Base-by-base conservation (phyloP, 1,140 invertebrate genomes). In the Liolophura sinensis region DNA sequence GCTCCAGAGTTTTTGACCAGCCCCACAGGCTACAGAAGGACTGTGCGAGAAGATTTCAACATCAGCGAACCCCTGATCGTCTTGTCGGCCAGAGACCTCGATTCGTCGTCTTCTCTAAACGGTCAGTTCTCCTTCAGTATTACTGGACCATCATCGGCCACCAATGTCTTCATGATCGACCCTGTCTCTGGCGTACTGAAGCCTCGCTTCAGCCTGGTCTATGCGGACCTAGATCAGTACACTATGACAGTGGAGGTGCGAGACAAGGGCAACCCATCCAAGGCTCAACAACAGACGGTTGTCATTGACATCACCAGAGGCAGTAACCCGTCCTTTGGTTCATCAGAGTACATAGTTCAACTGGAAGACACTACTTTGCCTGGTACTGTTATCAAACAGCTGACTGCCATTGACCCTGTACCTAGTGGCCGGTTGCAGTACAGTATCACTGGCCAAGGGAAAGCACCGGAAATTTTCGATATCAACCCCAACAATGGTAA, bases 101-200 rank as follows among this genome's bases (percentile, higher is more conserved):
- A 76, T 40, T 40, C 31, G 3, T 40, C 31, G 61, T 54, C 48
- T 14, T 60, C 60, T 15, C 47, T 61, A 14, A 74, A 76, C 64
- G 73, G 71, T 50, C 62, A 67, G 48, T 52, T 76, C n/a, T 52
- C 47, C 20, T 76, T 71, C 66, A 70, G 62, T 22, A 68, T 76
- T 56, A 62, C 52, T 6, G 69, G 73, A 46, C 68, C 73, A 25
- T 60, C 27, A 11, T 62, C 56, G 11, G 67, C 65, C 3, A 59
- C 15, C 49, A 50, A 60, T 31, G 46, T 73, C 15, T 74, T 76
- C 64, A 64, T 72, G 58, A 73, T 76, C 25, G 67, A 74, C 56
- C 27, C 67, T 15, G 54, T 55, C 1, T 57, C 62, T 50, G 75
- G 75, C 0, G 55, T 55, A 40, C 31, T 40, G 31, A 3, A 40